A percentile compares a stretch with the other conserved stretches of the same genome.
Evolutionary conservation across 2,888 invertebrate genomes (phyloP).

Genomic region (Trichogramma dendrolimi): DNA sequence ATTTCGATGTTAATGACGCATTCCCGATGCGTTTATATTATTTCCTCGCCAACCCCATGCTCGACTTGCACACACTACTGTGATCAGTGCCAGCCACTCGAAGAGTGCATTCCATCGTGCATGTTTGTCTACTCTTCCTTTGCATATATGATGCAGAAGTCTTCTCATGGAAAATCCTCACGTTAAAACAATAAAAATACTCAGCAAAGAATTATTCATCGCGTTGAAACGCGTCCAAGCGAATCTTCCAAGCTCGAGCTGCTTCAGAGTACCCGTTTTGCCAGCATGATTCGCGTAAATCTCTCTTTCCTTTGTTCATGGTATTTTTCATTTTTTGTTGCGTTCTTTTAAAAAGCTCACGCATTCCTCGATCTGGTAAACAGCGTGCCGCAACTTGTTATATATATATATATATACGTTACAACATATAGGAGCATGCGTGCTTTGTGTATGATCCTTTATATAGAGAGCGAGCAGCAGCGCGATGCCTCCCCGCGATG

Average conservation of each 20-base stretch:
- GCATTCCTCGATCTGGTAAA: constrained; percentile 14
- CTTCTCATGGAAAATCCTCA: constrained; percentile 25
- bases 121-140: neutral
- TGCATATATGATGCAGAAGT: neutral
- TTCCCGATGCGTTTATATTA: constrained; percentile 31
- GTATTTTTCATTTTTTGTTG: constrained; percentile 8
- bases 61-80: neutral
- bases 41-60: constrained; percentile 24
- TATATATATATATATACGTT: too few species aligned
- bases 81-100: constrained; percentile 33
- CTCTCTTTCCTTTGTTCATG: constrained; percentile 25
- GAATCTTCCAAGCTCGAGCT: constrained; percentile 17
- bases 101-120: constrained; percentile 27
- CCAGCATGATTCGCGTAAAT: constrained; percentile 17
- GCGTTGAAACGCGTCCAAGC: constrained; percentile 35
- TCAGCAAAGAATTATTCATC: constrained; percentile 38
- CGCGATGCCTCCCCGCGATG: too few species aligned
- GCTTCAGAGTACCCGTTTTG: constrained; percentile 12
- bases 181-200: constrained; percentile 39
- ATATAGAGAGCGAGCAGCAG: too few species aligned
- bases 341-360: constrained; percentile 15
- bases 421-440: too few species aligned
- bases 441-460: too few species aligned
- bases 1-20: constrained; percentile 12
- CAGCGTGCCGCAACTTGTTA: too few species aligned